Evolutionary conservation across 1,140 invertebrate species (phyloP).

Genomic region (Saccostrea glomerata): DNA sequence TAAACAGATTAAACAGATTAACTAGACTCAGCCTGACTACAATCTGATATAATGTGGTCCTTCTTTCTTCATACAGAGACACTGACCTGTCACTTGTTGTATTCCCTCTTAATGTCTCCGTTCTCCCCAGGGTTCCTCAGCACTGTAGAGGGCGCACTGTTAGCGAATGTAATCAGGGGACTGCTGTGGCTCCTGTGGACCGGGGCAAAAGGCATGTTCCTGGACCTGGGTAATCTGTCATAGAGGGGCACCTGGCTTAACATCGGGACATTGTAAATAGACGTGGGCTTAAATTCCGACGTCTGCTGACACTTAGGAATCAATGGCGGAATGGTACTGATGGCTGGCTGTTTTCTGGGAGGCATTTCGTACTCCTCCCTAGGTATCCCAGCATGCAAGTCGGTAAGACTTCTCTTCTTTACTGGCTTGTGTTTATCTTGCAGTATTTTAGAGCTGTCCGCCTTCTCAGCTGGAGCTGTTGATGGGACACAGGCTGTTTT

Average conservation of each 20-base stretch:
- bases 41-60: too few species aligned
- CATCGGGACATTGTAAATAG: constrained; percentile 29
- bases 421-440: constrained; percentile 57
- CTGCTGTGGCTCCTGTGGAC: constrained; percentile 11
- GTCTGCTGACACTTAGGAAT: constrained; percentile 8
- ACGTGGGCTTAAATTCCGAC: constrained; percentile 14
- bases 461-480: constrained; percentile 43
- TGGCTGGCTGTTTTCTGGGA: background rate
- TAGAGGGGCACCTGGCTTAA: background rate
- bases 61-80: too few species aligned
- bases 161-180: background rate
- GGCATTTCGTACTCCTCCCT: constrained; percentile 30
- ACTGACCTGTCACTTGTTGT: background rate
- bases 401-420: constrained; percentile 55
- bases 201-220: background rate
- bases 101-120: background rate
- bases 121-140: background rate
- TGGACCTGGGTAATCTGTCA: background rate
- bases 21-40: too few species aligned
- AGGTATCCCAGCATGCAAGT: constrained; percentile 22
- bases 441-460: constrained; percentile 45
- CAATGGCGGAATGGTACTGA: constrained; percentile 1
- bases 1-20: too few species aligned
- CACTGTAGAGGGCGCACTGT: background rate
- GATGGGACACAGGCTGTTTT: constrained; percentile 5